Evolutionary conservation across 2,888 invertebrate genomes (phyloP).

Genomic region (Mechanitis mazaeus): DNA sequence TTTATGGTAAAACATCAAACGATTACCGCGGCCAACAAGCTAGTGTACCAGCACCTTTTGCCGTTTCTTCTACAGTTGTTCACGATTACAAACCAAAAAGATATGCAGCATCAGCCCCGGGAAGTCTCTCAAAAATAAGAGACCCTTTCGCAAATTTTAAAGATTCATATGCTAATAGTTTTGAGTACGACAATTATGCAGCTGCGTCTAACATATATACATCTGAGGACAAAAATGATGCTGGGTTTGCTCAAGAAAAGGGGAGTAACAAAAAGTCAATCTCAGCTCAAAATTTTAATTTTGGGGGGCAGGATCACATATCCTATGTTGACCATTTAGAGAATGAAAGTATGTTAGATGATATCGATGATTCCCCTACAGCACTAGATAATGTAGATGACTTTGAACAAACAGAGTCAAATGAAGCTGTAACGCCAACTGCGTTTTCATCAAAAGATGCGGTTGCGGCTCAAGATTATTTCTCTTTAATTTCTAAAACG

Average conservation of each 20-base stretch:
- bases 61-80: conserved; percentile 56
- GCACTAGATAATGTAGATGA: conserved; percentile 46
- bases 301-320: conserved; percentile 59
- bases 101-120: conserved; percentile 36
- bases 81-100: conserved; percentile 60
- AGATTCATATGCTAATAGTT: conserved; percentile 52
- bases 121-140: conserved; percentile 47
- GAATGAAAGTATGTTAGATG: conserved; percentile 38
- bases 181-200: conserved; percentile 58
- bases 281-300: conserved; percentile 65
- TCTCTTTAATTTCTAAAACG: conserved; percentile 58
- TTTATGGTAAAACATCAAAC: conserved; percentile 42
- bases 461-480: conserved; percentile 58
- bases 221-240: conserved; percentile 46
- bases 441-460: conserved; percentile 53
- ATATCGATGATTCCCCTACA: conserved; percentile 38
- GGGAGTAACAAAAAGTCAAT: conserved; percentile 62
- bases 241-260: conserved; percentile 38
- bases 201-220: conserved; percentile 53
- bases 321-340: conserved; percentile 58
- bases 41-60: conserved; percentile 51
- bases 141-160: conserved; percentile 53
- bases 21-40: conserved; percentile 48
- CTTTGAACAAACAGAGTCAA: conserved; percentile 40
- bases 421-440: conserved; percentile 43